phyloP scores from a whole-genome alignment of 2,888 invertebrate genomes.

The Drosophila rubida region DNA sequence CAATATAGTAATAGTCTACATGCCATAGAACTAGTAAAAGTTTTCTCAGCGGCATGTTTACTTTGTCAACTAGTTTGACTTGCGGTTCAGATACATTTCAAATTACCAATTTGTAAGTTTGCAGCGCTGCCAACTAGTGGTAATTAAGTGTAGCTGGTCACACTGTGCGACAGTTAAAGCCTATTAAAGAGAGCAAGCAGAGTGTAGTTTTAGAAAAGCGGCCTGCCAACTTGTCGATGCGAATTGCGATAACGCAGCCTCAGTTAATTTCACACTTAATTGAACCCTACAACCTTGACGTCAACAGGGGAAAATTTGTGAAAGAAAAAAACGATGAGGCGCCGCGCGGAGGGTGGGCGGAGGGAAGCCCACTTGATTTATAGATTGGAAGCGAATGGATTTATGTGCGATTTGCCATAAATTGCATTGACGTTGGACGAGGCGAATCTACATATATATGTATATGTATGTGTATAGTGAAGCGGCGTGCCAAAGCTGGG shows the following conservation, averaged over 20 bases:
- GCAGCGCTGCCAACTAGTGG: not conserved
- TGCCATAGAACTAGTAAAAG: not conserved
- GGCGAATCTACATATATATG: constrained; percentile 4
- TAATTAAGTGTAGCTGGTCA: not conserved
- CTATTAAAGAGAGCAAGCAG: not conserved
- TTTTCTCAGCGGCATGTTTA: too few relatives aligned
- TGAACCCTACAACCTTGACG: constrained; percentile 15
- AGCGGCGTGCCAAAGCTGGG: not conserved
- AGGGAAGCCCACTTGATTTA: constrained; percentile 21
- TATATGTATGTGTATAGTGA: not conserved
- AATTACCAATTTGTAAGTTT: not conserved
- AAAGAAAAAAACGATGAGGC: not conserved
- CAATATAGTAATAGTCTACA: too few relatives aligned
- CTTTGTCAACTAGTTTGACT: too few relatives aligned
- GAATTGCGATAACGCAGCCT: constrained; percentile 5
- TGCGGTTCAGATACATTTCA: not conserved
- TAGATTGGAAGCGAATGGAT: constrained; percentile 15
- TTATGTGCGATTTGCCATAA: constrained; percentile 21
- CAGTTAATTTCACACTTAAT: constrained; percentile 39
- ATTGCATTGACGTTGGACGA: constrained; percentile 8
- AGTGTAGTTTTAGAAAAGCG: not conserved
- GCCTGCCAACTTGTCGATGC: constrained; percentile 14
- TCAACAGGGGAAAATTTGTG: constrained; percentile 6
- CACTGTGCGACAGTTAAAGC: not conserved
- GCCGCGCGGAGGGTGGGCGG: not conserved